phyloP scores from a whole-genome alignment of 1,140 invertebrate genomes.

The Mylabris phalerata region DNA sequence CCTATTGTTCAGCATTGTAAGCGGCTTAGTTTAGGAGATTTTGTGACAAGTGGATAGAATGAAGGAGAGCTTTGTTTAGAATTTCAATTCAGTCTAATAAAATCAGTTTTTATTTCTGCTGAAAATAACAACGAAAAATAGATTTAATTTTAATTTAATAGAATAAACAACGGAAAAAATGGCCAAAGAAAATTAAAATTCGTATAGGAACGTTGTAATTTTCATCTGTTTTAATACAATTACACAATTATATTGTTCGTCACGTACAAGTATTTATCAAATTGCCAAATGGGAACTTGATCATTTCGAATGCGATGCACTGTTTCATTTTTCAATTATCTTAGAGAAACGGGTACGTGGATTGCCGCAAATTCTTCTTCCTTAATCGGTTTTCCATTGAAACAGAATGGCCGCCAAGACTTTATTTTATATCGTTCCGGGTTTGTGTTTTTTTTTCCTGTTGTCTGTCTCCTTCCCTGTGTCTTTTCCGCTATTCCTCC shows the following conservation, averaged over 20 bases:
- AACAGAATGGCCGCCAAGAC: not conserved
- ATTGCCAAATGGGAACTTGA: constrained; percentile 28
- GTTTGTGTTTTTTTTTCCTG: constrained; percentile 14
- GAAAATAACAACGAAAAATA: too few relatives aligned
- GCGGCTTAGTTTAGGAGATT: constrained; percentile 10
- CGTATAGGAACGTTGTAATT: too few relatives aligned
- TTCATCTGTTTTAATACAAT: constrained; percentile 2
- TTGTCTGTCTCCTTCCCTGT: constrained; percentile 13
- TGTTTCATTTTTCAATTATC: constrained; percentile 33
- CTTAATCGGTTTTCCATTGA: not conserved
- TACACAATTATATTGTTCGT: constrained; percentile 18
- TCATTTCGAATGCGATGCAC: constrained; percentile 33
- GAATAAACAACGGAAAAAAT: too few relatives aligned
- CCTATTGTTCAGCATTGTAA: constrained; percentile 10
- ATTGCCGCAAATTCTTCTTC: not conserved
- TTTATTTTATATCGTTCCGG: not conserved
- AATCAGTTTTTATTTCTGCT: too few relatives aligned
- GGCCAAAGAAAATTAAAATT: too few relatives aligned
- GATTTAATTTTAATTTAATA: too few relatives aligned
- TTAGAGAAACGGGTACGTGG: constrained; percentile 9
- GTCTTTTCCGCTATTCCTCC: not conserved
- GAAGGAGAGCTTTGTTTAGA: constrained; percentile 7
- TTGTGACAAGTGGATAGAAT: constrained; percentile 3
- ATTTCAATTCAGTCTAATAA: not conserved
- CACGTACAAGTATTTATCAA: constrained; percentile 37